phyloP scores from a whole-genome alignment of 2,113 vertebrate species.

The Eretmochelys imbricata region DNA sequence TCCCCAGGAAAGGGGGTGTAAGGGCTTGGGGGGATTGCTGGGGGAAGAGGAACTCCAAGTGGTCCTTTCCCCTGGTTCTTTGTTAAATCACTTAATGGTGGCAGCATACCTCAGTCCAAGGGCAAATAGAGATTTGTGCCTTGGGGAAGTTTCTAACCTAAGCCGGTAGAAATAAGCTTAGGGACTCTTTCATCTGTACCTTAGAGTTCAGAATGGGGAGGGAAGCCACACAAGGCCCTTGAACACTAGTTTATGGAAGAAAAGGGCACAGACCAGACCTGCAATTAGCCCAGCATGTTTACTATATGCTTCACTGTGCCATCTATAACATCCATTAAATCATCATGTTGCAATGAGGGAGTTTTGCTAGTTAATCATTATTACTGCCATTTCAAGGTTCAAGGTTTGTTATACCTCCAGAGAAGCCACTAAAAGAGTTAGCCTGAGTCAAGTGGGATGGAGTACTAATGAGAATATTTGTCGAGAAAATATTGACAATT shows the following conservation, averaged over 20 bases:
- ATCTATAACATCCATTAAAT: background rate
- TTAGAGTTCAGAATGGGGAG: too few species aligned
- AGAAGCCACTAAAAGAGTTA: background rate
- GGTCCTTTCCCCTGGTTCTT: too few species aligned
- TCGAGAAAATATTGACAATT: background rate
- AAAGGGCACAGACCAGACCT: background rate
- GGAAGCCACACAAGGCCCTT: background rate
- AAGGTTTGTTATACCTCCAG: background rate
- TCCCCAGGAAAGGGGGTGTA: too few species aligned
- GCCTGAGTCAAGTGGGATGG: background rate
- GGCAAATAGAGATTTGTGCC: too few species aligned
- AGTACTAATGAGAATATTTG: background rate
- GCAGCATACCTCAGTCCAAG: too few species aligned
- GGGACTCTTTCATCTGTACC: too few species aligned
- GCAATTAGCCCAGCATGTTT: background rate
- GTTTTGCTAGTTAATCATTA: background rate
- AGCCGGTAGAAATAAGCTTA: too few species aligned
- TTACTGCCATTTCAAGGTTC: background rate
- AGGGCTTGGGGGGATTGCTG: too few species aligned
- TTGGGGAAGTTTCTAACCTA: too few species aligned
- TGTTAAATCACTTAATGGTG: too few species aligned
- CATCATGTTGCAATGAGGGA: rapidly evolving
- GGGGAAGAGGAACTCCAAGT: too few species aligned
- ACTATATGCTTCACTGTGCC: background rate
- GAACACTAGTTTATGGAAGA: background rate